Evolutionary conservation across 1,140 invertebrate species (phyloP), one percentile per base, ranked within the genome.

Genomic region (Megalopta genalis): DNA sequence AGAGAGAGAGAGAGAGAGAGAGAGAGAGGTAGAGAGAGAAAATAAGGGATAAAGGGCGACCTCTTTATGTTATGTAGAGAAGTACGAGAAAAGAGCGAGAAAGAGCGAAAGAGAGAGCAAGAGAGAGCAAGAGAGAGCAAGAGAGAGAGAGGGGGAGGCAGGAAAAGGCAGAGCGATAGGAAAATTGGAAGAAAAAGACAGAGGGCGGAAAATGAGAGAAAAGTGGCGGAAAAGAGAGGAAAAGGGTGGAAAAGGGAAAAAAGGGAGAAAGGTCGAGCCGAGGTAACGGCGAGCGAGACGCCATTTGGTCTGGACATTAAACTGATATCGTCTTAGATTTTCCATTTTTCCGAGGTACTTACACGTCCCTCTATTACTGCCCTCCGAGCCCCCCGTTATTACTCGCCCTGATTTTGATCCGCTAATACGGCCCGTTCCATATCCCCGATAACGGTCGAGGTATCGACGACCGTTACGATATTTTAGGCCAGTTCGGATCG

Each of bases 221-320:
- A 5, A 25, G 3, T 52, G 1, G n/a, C 18, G 39, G 46, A 16
- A 21, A 6, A 16, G 65, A 76, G 32, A 16, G 16, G 32, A 32
- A 32, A 32, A 32, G 32, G 32, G 32, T 4, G 23, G 2, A 68
- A 0, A n/a, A 23, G 37, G 42, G 21, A 18, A 5, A 14, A 49
- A 68, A 32, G 6, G n/a, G 39, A 60, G 39, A 5, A 16, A 27
- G 9, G 10, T n/a, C 10, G 46, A 16, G 39, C 5, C 10, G 12
- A 62, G 46, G 64, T 74, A 85, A 85, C 72, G 77, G 67, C 68
- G 46, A 70, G 63, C 62, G 57, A 64, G 81, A 67, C 84, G 81
- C 81, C 83, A 77, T 86, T 86, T 83, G 81, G 77, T 54, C 42
- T 46, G 73, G 65, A 46, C 84, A 62, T 86, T 86, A 83, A 86